Evolutionary conservation across 2,888 invertebrate genomes (phyloP), one percentile per base, ranked within the genome.

Genomic region (Drosophila planitibia): DNA sequence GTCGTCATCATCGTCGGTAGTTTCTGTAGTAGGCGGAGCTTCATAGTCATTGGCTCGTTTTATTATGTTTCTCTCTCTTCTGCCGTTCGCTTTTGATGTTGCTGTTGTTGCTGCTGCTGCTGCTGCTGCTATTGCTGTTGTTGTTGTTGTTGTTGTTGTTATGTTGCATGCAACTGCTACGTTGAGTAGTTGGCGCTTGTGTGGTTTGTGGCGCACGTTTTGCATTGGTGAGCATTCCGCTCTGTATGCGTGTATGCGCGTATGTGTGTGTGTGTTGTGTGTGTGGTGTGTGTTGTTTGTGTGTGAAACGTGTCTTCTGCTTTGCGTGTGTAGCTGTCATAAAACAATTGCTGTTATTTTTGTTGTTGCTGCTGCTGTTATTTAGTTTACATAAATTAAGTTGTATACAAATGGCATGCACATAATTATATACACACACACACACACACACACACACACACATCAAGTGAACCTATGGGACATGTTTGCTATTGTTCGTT

Each of bases 11-110:
- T 84, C 74, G 84, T 88, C 84, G 85, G 79, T 82, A 82, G 86
- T 84, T 89, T 84, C 63, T 79, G 82, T 79, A 88, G 90, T 87
- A 92, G 93, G 93, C 92, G 93, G 93, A 93, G 93, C 91, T 91
- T 90, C 83, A 83, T 86, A 91, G 83, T 88, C 90, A 93, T 93
- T 93, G 93, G 93, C 86, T 82, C 88, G 85, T 85, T 87, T 85
- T 84, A 84, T 89, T 89, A 88, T 89, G 83, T 82, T 89, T 90
- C 86, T 86, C 83, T 81, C 73, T 76, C 81, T 84, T 91, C 90
- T 90, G 86, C 87, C 91, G 85, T 87, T 86, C 74, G 66, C 58
- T 55, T 69, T 76, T 70, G 67, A 47, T 73, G 70, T 79, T 69
- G 57, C 37, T 72, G 57, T 37, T 70, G 66, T 12, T 63, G 60